These are phyloP conservation scores for Drosophila suboccidentalis DNA, from an alignment of 2,888 invertebrate species.

Conservation along the genomic window DNA sequence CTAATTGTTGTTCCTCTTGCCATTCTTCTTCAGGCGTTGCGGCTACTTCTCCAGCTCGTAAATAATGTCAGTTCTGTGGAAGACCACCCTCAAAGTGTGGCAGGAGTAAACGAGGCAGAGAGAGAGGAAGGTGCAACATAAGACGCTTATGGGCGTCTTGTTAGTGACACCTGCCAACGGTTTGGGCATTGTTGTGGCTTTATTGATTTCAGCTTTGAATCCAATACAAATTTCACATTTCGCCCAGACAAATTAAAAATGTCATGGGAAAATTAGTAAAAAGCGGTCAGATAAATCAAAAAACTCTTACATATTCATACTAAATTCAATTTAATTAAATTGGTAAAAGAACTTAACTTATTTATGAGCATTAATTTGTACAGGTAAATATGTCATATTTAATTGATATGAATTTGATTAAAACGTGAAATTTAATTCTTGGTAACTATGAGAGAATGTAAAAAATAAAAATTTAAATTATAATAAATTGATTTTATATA, in stretches of 20 bases:
- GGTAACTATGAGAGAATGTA: not conserved
- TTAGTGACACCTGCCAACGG: slow-evolving; percentile 54
- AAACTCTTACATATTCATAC: not conserved
- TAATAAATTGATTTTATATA: not conserved
- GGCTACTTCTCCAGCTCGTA: slow-evolving; percentile 27
- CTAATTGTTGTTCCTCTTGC: not conserved
- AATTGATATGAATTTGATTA: not conserved
- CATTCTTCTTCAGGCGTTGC: slow-evolving; percentile 10
- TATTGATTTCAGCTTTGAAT: slow-evolving; percentile 62
- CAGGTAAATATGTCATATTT: not conserved
- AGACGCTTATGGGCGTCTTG: slow-evolving; percentile 46
- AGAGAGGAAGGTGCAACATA: slow-evolving; percentile 13
- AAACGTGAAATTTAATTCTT: not conserved
- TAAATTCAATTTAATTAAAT: slow-evolving; percentile 5
- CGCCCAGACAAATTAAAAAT: not conserved
- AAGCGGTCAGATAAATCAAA: not conserved
- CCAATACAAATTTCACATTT: slow-evolving; percentile 1
- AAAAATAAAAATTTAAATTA: not conserved
- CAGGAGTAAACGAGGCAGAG: no score
- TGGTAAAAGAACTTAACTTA: not conserved
- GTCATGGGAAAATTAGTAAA: slow-evolving; percentile 20
- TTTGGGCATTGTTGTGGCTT: slow-evolving; percentile 69
- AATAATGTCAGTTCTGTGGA: slow-evolving; percentile 40
- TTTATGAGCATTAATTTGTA: not conserved
- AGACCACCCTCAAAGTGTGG: not conserved